These are phyloP conservation scores for Sitodiplosis mosellana DNA, from an alignment of 1,140 invertebrate genomes.

Conservation along the genomic window DNA sequence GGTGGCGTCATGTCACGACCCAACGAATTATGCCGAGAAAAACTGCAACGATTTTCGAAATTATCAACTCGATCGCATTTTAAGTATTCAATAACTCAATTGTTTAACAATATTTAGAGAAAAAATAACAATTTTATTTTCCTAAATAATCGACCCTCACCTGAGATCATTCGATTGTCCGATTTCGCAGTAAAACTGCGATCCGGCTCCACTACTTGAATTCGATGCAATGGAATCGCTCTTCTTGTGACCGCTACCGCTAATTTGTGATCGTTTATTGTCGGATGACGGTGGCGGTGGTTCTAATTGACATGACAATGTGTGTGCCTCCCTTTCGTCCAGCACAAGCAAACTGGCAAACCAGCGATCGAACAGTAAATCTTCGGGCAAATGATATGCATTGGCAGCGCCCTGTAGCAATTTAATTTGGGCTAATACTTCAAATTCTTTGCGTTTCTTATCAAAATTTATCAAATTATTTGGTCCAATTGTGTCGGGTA, in stretches of 20 bases:
- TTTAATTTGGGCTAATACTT: constrained; percentile 92
- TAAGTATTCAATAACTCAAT: not conserved
- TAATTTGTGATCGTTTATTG: constrained; percentile 23
- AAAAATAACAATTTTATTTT: too few relatives aligned
- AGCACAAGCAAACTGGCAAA: constrained; percentile 77
- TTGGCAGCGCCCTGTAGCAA: constrained; percentile 93
- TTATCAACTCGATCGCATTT: not conserved
- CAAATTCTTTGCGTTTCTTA: constrained; percentile 95
- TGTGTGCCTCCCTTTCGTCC: constrained; percentile 80
- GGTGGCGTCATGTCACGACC: constrained; percentile 52
- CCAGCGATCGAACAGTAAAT: constrained; percentile 77
- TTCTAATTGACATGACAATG: constrained; percentile 81
- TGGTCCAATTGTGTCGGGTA: constrained; percentile 60
- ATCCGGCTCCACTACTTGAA: constrained; percentile 59
- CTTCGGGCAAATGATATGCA: constrained; percentile 74
- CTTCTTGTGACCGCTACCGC: constrained; percentile 52
- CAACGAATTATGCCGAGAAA: constrained; percentile 56
- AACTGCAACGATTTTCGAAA: not conserved
- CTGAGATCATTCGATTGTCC: not conserved
- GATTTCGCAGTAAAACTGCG: constrained; percentile 49
- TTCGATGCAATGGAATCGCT: constrained; percentile 83
- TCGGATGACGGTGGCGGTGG: constrained; percentile 28
- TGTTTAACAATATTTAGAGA: not conserved
- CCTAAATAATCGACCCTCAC: not conserved
- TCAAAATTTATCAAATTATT: constrained; percentile 95